Percentiles rank a stretch among this genome's conserved stretches.
phyloP scores from a whole-genome alignment of 2,888 invertebrate species.

The Notodonta dromedarius region DNA sequence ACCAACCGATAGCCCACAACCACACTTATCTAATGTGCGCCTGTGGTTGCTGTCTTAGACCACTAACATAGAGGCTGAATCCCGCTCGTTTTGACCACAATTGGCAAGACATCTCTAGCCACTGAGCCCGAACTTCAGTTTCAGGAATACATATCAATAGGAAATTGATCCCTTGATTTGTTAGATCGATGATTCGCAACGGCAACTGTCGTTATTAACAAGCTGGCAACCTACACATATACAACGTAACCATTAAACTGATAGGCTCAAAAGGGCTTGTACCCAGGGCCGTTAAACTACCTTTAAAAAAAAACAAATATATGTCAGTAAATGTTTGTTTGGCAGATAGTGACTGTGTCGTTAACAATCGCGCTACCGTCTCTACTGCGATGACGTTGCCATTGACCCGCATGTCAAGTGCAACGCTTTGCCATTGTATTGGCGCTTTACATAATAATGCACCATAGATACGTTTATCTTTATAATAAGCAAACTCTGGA shows the following conservation, averaged over 20 bases:
- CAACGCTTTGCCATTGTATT: conserved; percentile 56
- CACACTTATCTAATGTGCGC: neutral
- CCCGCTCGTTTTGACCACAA: neutral
- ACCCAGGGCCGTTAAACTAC: no score
- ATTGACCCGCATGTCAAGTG: conserved; percentile 74
- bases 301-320: no score
- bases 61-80: neutral
- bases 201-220: no score
- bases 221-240: no score
- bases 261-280: no score
- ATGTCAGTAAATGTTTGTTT: no score
- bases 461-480: neutral
- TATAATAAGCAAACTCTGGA: neutral
- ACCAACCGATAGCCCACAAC: neutral
- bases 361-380: neutral
- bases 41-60: neutral
- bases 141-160: neutral
- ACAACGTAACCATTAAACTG: no score
- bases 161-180: no score
- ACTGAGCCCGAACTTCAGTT: neutral
- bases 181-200: no score
- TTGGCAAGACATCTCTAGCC: no score
- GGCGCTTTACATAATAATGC: conserved; percentile 17
- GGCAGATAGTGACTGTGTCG: neutral
- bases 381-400: conserved; percentile 52